phyloP scores from a whole-genome alignment of 2,113 vertebrate genomes.

The Kobus ellipsiprymnus region DNA sequence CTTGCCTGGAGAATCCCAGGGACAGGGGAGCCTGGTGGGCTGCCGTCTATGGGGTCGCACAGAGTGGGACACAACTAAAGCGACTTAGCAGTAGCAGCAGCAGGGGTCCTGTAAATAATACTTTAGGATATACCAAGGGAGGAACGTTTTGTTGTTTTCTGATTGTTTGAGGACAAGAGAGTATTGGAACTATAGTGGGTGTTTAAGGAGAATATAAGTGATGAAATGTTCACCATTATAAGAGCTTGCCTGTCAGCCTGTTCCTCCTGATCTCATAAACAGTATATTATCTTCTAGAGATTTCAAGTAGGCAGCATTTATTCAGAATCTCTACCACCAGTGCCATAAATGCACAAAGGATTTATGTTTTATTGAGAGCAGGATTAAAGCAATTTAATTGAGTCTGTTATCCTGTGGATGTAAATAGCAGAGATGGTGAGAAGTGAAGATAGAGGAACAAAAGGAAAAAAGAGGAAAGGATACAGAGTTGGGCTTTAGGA shows the following conservation, averaged over 20 bases:
- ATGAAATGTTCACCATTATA: neutral
- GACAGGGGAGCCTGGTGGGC: no score
- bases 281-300: neutral
- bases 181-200: neutral
- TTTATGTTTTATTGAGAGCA: neutral
- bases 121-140: neutral
- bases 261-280: neutral
- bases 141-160: neutral
- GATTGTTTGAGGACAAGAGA: neutral
- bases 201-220: neutral
- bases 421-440: neutral
- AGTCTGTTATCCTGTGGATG: neutral
- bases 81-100: no score
- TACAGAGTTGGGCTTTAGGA: neutral
- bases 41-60: no score
- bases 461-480: neutral
- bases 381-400: neutral
- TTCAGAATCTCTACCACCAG: neutral
- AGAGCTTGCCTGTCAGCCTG: neutral
- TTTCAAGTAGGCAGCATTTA: neutral
- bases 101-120: neutral
- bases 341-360: neutral
- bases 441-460: neutral
- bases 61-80: no score
- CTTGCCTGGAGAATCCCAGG: no score